Percentiles rank a stretch among this genome's conserved stretches.
phyloP scores from a whole-genome alignment of 2,797 vertebrate genomes.

The Dryobates pubescens region DNA sequence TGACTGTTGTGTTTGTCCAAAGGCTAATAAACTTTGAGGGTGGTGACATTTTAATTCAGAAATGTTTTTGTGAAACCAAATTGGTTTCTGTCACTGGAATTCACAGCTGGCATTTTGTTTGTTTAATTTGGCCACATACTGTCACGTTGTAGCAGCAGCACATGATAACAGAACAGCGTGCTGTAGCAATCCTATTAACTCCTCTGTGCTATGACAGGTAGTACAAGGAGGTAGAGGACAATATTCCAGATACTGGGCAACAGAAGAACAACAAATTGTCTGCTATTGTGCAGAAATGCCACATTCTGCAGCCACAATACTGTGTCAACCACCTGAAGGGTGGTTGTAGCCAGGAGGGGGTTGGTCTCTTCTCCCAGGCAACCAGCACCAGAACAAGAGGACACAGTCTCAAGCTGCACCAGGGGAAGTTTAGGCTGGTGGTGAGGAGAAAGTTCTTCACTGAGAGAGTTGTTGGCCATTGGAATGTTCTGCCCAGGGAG shows the following conservation, averaged over 20 bases:
- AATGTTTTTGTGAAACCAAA: neutral
- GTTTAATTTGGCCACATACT: neutral
- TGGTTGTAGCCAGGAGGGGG: no score
- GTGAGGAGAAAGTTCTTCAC: no score
- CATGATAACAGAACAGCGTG: neutral
- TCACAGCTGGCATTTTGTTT: neutral
- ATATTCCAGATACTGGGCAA: neutral
- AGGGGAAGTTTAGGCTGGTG: no score
- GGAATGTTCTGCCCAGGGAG: no score
- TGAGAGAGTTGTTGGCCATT: no score
- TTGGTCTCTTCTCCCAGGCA: no score
- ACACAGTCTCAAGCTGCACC: no score
- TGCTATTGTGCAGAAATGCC: neutral
- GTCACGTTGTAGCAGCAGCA: neutral
- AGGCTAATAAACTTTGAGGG: neutral
- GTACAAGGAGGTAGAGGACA: neutral
- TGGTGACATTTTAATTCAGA: slow-evolving; percentile 31
- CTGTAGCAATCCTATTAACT: neutral
- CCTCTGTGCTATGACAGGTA: neutral
- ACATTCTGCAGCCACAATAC: neutral
- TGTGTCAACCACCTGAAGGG: neutral
- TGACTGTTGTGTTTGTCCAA: neutral
- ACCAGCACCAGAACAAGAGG: no score
- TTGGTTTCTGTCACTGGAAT: slow-evolving; percentile 11
- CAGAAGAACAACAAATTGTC: neutral